Base-by-base conservation (phyloP, 2,113 vertebrate genomes). In the Hippocampus comes region DNA sequence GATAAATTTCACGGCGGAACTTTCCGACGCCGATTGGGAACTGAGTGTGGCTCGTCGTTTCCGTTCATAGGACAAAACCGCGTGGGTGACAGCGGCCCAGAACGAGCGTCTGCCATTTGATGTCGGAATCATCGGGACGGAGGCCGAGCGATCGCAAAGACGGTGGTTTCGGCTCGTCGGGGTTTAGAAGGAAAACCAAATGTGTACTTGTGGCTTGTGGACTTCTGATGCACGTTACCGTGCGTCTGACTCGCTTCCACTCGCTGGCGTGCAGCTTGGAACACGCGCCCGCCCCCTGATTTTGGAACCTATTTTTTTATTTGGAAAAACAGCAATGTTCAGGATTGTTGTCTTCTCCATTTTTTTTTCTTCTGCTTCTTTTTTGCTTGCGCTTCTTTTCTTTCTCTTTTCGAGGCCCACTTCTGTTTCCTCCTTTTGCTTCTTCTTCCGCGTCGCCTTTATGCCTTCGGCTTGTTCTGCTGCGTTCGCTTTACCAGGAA, bases 41-140 rank as follows among this genome's bases (percentile, higher is more conserved):
- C 48, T 1, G 49, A 51, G 20, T 18, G 49, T 20, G 49, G 49
- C 64, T 25, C 71, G 71, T 71, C 59, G 63, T 80, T 78, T 84
- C 79, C 84, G 74, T 80, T 84, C 81, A 81, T 77, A 77, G 82
- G 78, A 77, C 82, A 74, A 88, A 90, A 88, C 90, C 89, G 43
- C 84, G 89, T 91, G 89, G 83, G 84, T 83, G 89, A 90, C 87
- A 68, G 71, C 73, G 15, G 69, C 86, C 91, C 89, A 90, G 86
- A 89, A 85, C 90, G 84, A 73, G 79, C 74, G 78, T 79, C 85
- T 7, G 17, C 49, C 49, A 51, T 51, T 51, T 21, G 18, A 51
- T 51, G 5, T 20, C 49, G 49, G 88, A 86, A 87, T 89, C 85
- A 84, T 84, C 80, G 76, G 86, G 85, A 86, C 73, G 34, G 78